phyloP scores from a whole-genome alignment of 1,140 invertebrate species.

The Ericerus pela region DNA sequence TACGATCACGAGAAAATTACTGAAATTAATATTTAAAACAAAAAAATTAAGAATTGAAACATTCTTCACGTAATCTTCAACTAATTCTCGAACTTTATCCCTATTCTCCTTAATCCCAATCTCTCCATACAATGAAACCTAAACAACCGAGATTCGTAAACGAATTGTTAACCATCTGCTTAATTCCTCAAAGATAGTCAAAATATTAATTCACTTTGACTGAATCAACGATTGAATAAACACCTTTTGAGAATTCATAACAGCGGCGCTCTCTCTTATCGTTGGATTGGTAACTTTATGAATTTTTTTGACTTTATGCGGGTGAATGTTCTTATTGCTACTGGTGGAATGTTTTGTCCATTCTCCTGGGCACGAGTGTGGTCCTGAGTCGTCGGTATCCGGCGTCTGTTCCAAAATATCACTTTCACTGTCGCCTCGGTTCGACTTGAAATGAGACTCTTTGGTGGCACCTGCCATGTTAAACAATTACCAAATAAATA shows the following conservation, averaged over 20 bases:
- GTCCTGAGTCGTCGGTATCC: constrained; percentile 46
- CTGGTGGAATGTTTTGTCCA: constrained; percentile 23
- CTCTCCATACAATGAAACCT: too few relatives aligned
- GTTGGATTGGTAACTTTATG: constrained; percentile 3
- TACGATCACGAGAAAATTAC: too few relatives aligned
- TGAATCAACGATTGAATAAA: too few relatives aligned
- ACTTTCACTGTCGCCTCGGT: constrained; percentile 40
- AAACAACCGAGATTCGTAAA: too few relatives aligned
- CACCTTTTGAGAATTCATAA: background rate
- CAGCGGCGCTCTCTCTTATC: background rate
- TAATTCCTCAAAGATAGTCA: too few relatives aligned
- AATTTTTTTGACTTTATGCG: constrained; percentile 2
- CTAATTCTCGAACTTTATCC: too few relatives aligned
- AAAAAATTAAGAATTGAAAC: too few relatives aligned
- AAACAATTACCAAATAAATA: constrained; percentile 16
- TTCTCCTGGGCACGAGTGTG: constrained; percentile 36
- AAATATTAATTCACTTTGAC: too few relatives aligned
- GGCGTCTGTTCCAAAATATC: constrained; percentile 44
- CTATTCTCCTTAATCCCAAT: too few relatives aligned
- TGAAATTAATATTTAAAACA: too few relatives aligned
- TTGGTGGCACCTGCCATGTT: constrained; percentile 32
- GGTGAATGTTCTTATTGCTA: constrained; percentile 8
- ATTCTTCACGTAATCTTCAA: too few relatives aligned
- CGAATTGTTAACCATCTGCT: too few relatives aligned
- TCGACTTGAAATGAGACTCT: constrained; percentile 30